Base-by-base conservation (phyloP, 2,888 invertebrate genomes). In the Mesoligia furuncula region DNA sequence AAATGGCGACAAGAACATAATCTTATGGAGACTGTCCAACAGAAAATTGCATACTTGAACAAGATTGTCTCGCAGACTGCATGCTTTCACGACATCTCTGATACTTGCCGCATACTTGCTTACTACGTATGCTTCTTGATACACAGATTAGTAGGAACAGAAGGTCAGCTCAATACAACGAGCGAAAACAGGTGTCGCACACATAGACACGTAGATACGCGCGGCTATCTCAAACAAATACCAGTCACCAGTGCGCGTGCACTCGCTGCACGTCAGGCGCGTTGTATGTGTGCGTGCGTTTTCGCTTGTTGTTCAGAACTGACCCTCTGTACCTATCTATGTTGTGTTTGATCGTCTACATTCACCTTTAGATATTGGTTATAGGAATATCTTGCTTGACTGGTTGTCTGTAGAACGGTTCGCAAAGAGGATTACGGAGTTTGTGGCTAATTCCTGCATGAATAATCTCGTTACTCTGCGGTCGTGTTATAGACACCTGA, bases 401-500 rank as follows among this genome's bases (percentile, higher is more conserved):
- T 79, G 27, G 65, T 27, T 24, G 24, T 61, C 70, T 66, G 78
- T 77, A 67, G 70, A 62, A 79, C 62, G 31, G 57, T 68, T 48
- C 31, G 36, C 65, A 68, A 81, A 81, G 84, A 64, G 84, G 84
- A 68, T 78, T 83, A 83, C 27, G 24, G 48, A 59, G 67, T 59
- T 78, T 36, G 62, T 20, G 42, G 57, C 59, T 71, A 79, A 78
- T 71, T 79, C 84, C 57, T 71, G 57, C 57, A 79, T 84, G 80
- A 83, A 81, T 83, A 78, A 77, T 83, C 62, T 51, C 66, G 69
- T 77, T 83, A 77, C 51, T 36, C 36, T 83, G 67, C 51, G 48
- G 59, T 36, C 20, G 48, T 65, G 59, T 36, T 51, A 27, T 51
- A 31, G 62, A 68, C 8, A 51, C 20, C 20, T 51, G 20, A 24